Evolutionary conservation across 2,888 invertebrate genomes (phyloP).

Genomic region (Chorisops tibialis): DNA sequence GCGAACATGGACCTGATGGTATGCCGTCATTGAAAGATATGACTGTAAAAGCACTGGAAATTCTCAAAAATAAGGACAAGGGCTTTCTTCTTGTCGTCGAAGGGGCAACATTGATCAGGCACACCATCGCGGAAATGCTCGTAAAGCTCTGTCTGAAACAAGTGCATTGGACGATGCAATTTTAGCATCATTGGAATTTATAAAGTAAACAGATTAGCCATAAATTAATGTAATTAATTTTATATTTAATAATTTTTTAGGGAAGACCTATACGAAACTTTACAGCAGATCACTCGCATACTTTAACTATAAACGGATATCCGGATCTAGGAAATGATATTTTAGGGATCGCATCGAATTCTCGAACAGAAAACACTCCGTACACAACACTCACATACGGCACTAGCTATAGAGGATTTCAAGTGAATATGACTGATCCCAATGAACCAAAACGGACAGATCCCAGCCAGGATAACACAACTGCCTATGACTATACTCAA

Average conservation of each 20-base stretch:
- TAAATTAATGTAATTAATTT: no score
- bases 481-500: slow-evolving; percentile 66
- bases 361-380: slow-evolving; percentile 61
- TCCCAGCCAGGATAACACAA: slow-evolving; percentile 60
- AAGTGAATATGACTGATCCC: slow-evolving; percentile 43
- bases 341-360: slow-evolving; percentile 64
- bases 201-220: no score
- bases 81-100: slow-evolving; percentile 79
- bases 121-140: slow-evolving; percentile 78
- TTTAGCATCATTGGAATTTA: slow-evolving; percentile 59
- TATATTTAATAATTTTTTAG: slow-evolving; percentile 33
- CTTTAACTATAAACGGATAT: slow-evolving; percentile 74
- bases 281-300: slow-evolving; percentile 81
- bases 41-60: slow-evolving; percentile 72
- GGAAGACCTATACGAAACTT: slow-evolving; percentile 60
- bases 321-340: slow-evolving; percentile 66
- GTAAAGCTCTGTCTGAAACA: slow-evolving; percentile 74
- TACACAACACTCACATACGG: slow-evolving; percentile 78
- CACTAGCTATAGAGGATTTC: slow-evolving; percentile 70
- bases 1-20: slow-evolving; percentile 62
- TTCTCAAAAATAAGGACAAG: slow-evolving; percentile 65
- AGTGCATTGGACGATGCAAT: slow-evolving; percentile 77
- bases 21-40: slow-evolving; percentile 78
- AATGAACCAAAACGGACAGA: slow-evolving; percentile 56
- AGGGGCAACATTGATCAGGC: slow-evolving; percentile 85